Percentiles rank a stretch among this genome's conserved stretches.
phyloP scores from a whole-genome alignment of 2,888 invertebrate species.

The Petrophora chlorosata region DNA sequence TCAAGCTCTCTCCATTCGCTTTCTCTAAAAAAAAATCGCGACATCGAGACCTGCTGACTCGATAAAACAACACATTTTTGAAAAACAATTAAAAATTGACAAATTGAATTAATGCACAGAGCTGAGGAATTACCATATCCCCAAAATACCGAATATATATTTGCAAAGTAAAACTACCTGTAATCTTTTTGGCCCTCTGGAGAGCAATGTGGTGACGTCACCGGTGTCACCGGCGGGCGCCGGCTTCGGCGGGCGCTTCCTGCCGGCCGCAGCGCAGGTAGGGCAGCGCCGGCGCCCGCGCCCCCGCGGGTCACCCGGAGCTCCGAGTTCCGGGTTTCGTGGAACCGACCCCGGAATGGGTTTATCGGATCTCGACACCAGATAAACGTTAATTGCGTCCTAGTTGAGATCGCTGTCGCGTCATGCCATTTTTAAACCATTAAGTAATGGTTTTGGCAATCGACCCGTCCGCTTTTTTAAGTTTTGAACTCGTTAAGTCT shows the following conservation, averaged over 20 bases:
- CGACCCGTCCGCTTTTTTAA: conserved; percentile 17
- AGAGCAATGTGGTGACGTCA: conserved; percentile 29
- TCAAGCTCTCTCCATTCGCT: too few species aligned
- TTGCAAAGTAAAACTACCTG: conserved; percentile 14
- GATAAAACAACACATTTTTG: too few species aligned
- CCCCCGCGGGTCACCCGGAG: not conserved
- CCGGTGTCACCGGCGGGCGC: conserved; percentile 14
- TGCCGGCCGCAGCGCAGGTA: conserved; percentile 28
- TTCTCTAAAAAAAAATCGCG: too few species aligned
- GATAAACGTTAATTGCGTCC: conserved; percentile 15
- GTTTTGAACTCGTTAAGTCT: conserved; percentile 27
- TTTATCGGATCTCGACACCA: conserved; percentile 20
- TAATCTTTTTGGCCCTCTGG: conserved; percentile 13
- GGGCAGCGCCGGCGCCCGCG: conserved; percentile 11
- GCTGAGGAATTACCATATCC: too few species aligned
- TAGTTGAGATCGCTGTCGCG: conserved; percentile 1
- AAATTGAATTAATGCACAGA: too few species aligned
- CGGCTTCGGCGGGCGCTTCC: conserved; percentile 35
- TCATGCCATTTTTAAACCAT: conserved; percentile 18
- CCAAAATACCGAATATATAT: too few species aligned
- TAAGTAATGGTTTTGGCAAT: conserved; percentile 27
- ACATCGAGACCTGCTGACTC: too few species aligned
- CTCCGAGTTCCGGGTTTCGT: conserved; percentile 26
- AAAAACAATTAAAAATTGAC: too few species aligned
- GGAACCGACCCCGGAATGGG: conserved; percentile 20